phyloP scores from a whole-genome alignment of 2,113 vertebrate species.

The Lanius collurio region DNA sequence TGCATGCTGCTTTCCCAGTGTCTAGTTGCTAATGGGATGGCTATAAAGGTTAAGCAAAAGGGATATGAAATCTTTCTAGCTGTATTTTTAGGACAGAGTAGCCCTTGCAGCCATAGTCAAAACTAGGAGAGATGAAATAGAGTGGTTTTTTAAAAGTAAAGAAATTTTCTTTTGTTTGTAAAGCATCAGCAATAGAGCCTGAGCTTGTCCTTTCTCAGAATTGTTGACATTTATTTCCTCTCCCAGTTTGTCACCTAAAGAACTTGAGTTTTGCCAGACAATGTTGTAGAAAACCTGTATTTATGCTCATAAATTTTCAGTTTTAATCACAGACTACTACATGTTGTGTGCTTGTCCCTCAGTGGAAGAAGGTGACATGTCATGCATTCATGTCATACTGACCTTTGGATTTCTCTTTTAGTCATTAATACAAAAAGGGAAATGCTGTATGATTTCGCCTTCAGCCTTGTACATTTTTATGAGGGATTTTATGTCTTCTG shows the following conservation, averaged over 20 bases:
- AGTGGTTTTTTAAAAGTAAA: background rate
- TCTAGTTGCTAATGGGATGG: background rate
- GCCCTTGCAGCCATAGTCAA: background rate
- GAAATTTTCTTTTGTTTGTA: background rate
- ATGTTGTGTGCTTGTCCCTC: background rate
- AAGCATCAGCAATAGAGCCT: background rate
- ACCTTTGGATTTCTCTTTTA: background rate
- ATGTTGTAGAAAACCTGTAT: background rate
- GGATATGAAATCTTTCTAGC: background rate
- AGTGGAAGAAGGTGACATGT: background rate
- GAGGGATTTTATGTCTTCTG: background rate
- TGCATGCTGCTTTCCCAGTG: background rate
- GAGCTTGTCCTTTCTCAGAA: background rate
- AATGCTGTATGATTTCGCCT: background rate
- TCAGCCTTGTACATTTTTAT: background rate
- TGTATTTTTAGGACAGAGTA: background rate
- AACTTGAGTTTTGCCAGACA: background rate
- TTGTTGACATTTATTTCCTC: background rate
- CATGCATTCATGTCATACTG: background rate
- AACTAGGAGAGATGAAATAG: background rate
- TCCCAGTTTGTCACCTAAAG: background rate
- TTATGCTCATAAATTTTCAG: background rate
- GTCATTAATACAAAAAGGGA: background rate
- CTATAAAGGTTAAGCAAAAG: background rate
- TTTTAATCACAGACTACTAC: background rate